Conservation (phyloP, 2,888 invertebrate genomes). For the Hofmannophila pseudospretella region DNA sequence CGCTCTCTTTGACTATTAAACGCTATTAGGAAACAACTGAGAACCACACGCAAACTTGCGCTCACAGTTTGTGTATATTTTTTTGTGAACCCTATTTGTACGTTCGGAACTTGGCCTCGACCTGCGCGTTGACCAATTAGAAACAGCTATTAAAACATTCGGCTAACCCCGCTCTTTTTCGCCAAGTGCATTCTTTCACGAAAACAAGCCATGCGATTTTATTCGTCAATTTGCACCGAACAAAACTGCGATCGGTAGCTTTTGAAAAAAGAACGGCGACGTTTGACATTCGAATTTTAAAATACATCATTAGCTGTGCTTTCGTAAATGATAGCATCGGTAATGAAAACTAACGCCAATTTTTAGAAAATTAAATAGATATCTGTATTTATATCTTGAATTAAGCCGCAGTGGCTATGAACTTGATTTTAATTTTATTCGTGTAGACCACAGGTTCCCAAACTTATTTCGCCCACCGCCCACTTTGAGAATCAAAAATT, state of each 20-base stretch:
- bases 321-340: constrained; percentile 11
- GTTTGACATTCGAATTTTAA: constrained; percentile 33
- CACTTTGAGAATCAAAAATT: no score
- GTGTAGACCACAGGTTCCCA: no score
- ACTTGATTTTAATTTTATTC: constrained; percentile 22
- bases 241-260: constrained; percentile 52
- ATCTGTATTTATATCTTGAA: constrained; percentile 12
- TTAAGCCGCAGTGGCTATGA: constrained; percentile 13
- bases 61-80: not conserved
- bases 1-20: constrained; percentile 6
- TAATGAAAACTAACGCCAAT: constrained; percentile 13
- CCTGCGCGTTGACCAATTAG: constrained; percentile 65
- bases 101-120: constrained; percentile 35
- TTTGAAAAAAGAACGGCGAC: constrained; percentile 50
- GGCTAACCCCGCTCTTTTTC: constrained; percentile 45
- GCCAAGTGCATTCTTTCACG: constrained; percentile 66
- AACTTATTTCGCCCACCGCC: no score
- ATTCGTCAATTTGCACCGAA: constrained; percentile 61
- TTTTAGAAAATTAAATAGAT: constrained; percentile 15
- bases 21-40: constrained; percentile 4
- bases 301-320: constrained; percentile 28
- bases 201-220: constrained; percentile 56
- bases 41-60: constrained; percentile 3
- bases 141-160: constrained; percentile 62
- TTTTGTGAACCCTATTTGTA: constrained; percentile 16